Conservation (phyloP, 2,888 invertebrate species). For the Melieria picta region DNA sequence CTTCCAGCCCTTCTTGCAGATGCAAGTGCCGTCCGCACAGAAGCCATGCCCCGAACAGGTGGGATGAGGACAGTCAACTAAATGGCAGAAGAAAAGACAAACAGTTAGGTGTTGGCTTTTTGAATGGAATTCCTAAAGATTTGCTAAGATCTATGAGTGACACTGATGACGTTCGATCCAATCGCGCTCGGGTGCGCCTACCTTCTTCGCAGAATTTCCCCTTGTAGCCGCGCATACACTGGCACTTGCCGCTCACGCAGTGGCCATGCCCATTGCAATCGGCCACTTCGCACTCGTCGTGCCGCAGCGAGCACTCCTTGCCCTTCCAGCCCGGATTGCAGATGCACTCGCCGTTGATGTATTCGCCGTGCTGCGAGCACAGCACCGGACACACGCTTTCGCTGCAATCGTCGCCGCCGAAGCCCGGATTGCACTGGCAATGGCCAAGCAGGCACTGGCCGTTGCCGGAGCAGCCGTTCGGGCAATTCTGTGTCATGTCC, state of each 20-base stretch:
- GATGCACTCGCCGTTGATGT: constrained; percentile 94
- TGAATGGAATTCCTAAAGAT: not conserved
- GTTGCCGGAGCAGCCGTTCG: constrained; percentile 95
- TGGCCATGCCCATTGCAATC: constrained; percentile 97
- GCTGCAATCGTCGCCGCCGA: constrained; percentile 95
- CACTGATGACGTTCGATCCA: not conserved
- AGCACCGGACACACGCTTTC: constrained; percentile 98
- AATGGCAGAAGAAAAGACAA: constrained; percentile 36
- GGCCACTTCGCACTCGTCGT: constrained; percentile 95
- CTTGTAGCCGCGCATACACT: constrained; percentile 92
- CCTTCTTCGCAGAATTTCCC: constrained; percentile 94
- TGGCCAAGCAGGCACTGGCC: constrained; percentile 95
- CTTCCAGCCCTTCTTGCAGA: constrained; percentile 97
- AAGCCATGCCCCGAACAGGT: constrained; percentile 94
- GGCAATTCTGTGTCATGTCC: constrained; percentile 95
- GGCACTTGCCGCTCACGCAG: constrained; percentile 94
- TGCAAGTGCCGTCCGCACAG: constrained; percentile 92
- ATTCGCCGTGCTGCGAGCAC: constrained; percentile 96
- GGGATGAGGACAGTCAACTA: constrained; percentile 92
- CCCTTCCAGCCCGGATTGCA: constrained; percentile 99
- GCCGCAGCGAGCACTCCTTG: constrained; percentile 92
- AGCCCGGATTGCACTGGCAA: constrained; percentile 96
- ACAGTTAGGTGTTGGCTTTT: no score
- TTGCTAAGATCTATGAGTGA: not conserved
- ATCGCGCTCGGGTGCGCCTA: constrained; percentile 58